A percentile compares a stretch with the other conserved stretches of the same genome.
These are phyloP conservation scores for Florisuga fusca DNA, from an alignment of 2,797 vertebrate species.

Conservation along the genomic window DNA sequence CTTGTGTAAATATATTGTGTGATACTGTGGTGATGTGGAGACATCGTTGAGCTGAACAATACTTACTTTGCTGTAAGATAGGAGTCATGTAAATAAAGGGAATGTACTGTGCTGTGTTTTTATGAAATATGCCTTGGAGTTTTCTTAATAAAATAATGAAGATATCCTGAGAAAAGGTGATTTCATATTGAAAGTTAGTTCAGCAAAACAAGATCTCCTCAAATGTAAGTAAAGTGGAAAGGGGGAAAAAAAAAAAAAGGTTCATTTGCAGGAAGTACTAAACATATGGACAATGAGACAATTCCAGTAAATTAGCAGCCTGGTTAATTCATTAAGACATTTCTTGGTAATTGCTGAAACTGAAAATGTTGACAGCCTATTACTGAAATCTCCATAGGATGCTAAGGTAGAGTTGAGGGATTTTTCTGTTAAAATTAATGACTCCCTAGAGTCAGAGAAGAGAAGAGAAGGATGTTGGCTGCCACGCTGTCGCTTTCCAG, in stretches of 20 bases:
- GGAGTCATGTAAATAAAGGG: not conserved
- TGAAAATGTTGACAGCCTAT: slow-evolving; percentile 47
- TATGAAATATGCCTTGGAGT: not conserved
- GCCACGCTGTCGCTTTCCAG: not conserved
- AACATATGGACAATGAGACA: not conserved
- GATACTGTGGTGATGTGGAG: not conserved
- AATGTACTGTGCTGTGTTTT: not conserved
- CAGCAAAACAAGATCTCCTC: not conserved
- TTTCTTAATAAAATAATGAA: not conserved
- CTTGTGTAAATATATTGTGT: not conserved
- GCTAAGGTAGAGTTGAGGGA: slow-evolving; percentile 20
- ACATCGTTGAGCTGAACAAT: not conserved
- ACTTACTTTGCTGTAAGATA: not conserved
- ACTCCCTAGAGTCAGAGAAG: not conserved
- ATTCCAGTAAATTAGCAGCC: slow-evolving; percentile 42
- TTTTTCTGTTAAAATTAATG: slow-evolving; percentile 25
- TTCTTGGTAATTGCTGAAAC: slow-evolving; percentile 42
- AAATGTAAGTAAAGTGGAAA: not conserved
- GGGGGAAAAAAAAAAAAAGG: not conserved
- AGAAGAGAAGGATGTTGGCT: not conserved
- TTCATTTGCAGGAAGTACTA: not conserved
- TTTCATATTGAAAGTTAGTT: not conserved
- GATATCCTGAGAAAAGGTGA: not conserved
- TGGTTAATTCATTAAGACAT: slow-evolving; percentile 47
- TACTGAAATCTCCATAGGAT: slow-evolving; percentile 28